phyloP scores from a whole-genome alignment of 2,113 vertebrate genomes.

The Scomber colias region DNA sequence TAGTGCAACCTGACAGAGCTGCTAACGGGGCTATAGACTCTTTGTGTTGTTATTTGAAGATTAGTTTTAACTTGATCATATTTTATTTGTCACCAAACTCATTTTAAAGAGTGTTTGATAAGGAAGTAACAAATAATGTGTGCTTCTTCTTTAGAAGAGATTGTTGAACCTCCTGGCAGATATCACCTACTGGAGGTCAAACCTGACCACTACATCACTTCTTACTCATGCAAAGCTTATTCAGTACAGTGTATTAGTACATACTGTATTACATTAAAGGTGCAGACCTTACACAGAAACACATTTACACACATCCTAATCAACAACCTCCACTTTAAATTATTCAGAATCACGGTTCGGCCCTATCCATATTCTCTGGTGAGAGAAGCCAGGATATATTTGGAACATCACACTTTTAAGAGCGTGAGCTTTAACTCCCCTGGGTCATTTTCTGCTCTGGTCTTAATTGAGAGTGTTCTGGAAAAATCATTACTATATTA shows the following conservation, averaged over 20 bases:
- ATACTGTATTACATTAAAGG: slow-evolving; percentile 62
- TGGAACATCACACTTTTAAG: slow-evolving; percentile 84
- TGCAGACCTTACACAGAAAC: slow-evolving; percentile 64
- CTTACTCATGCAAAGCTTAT: slow-evolving; percentile 5
- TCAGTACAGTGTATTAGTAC: slow-evolving; percentile 29
- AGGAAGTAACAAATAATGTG: background rate
- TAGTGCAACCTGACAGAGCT: no score
- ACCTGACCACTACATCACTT: background rate
- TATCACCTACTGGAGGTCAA: slow-evolving; percentile 25
- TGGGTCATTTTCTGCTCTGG: slow-evolving; percentile 85
- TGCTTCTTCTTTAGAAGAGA: background rate
- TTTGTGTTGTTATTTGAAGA: no score
- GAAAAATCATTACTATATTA: slow-evolving; percentile 90
- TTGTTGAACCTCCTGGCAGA: background rate
- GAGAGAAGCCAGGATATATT: slow-evolving; percentile 76
- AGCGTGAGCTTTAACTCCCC: slow-evolving; percentile 81
- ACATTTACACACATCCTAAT: slow-evolving; percentile 74
- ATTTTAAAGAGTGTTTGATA: no score
- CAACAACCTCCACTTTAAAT: slow-evolving; percentile 69
- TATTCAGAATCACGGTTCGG: slow-evolving; percentile 70
- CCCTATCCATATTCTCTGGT: slow-evolving; percentile 71
- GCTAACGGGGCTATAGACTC: no score
- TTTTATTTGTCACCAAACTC: no score
- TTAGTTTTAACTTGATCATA: no score
- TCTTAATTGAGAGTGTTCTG: slow-evolving; percentile 89